Percentiles rank a stretch among this genome's conserved stretches.
These are phyloP conservation scores for Eudorcas thomsonii DNA, from an alignment of 2,113 vertebrate genomes.

Conservation along the genomic window DNA sequence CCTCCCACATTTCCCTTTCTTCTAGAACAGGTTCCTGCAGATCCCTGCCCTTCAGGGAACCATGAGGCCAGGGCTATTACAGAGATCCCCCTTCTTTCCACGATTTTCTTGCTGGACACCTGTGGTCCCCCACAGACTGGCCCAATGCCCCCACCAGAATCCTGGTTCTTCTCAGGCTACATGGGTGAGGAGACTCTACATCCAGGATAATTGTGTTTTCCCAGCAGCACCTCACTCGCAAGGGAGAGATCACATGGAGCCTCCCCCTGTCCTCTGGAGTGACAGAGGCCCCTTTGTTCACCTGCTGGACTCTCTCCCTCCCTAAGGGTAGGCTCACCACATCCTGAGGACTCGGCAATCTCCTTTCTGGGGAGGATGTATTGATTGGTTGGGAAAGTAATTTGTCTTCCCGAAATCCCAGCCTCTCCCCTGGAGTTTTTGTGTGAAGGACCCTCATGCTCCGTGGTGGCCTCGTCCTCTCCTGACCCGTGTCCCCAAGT, in stretches of 20 bases:
- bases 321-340: not conserved
- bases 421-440: not conserved
- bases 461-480: not conserved
- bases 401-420: not conserved
- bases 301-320: not conserved
- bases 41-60: not conserved
- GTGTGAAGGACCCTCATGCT: not conserved
- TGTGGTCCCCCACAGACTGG: not conserved
- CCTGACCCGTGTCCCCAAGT: not conserved
- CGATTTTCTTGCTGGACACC: not conserved
- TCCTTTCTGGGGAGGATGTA: not conserved
- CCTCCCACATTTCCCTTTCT: not conserved
- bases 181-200: not conserved
- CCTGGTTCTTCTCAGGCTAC: not conserved
- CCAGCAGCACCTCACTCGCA: not conserved
- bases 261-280: not conserved
- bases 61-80: not conserved
- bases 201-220: not conserved
- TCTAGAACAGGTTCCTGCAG: too few relatives aligned
- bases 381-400: not conserved
- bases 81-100: not conserved
- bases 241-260: not conserved
- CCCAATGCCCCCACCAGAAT: not conserved
- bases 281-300: not conserved
- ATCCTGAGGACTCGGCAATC: not conserved